phyloP scores from a whole-genome alignment of 2,797 vertebrate genomes.

The Falco biarmicus region DNA sequence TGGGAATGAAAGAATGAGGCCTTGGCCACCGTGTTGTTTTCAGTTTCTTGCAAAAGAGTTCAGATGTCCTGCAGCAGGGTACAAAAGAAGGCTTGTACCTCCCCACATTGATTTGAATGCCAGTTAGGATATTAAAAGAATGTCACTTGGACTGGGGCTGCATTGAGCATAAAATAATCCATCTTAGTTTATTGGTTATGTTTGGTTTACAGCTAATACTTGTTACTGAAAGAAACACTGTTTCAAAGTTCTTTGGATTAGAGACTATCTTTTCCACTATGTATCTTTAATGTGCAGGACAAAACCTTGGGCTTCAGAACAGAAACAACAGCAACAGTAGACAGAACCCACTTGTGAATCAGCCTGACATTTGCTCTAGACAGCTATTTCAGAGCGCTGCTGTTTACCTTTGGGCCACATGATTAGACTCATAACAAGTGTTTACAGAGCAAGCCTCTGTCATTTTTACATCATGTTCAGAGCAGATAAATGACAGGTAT shows the following conservation, averaged over 20 bases:
- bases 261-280: not conserved
- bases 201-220: not conserved
- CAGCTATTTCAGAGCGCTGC: not conserved
- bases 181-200: not conserved
- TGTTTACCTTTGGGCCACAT: not conserved
- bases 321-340: not conserved
- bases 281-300: not conserved
- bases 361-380: constrained; percentile 1
- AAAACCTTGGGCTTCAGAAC: not conserved
- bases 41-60: not conserved
- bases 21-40: not conserved
- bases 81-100: not conserved
- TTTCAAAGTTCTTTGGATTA: not conserved
- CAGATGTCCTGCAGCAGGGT: not conserved
- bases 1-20: not conserved
- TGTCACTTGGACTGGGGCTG: not conserved
- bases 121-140: not conserved
- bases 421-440: not conserved
- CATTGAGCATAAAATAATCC: not conserved
- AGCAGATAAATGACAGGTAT: not conserved
- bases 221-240: not conserved
- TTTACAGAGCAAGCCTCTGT: not conserved
- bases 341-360: not conserved
- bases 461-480: not conserved
- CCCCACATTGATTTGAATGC: not conserved